A percentile compares a stretch with the other conserved stretches of the same genome.
These are phyloP conservation scores for Tauraco hartlaubi DNA, from an alignment of 2,797 vertebrate species.

Conservation along the genomic window DNA sequence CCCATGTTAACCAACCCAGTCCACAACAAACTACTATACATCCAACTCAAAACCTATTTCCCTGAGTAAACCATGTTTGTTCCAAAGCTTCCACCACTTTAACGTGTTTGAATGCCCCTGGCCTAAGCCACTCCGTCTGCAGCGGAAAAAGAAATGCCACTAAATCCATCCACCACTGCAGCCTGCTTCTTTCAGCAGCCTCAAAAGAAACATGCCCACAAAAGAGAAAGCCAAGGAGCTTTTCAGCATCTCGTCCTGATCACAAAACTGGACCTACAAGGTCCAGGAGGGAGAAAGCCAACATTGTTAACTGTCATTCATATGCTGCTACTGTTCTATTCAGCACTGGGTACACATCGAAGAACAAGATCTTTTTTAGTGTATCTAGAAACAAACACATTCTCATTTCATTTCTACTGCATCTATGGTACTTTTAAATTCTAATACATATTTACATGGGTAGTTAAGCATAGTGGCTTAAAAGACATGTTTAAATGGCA, in stretches of 20 bases:
- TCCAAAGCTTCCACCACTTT: not conserved
- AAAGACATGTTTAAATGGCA: conserved; percentile 26
- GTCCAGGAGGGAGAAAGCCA: not conserved
- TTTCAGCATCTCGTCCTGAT: not conserved
- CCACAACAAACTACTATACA: not conserved
- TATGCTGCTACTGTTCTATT: not conserved
- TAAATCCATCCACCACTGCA: not conserved
- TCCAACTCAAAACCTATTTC: not conserved
- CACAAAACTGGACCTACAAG: not conserved
- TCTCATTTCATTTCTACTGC: not conserved
- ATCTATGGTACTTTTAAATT: conserved; percentile 2
- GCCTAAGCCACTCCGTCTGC: not conserved
- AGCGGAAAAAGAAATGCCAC: not conserved
- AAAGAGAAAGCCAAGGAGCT: not conserved
- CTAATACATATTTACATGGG: conserved; percentile 66
- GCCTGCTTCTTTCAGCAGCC: not conserved
- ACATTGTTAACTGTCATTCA: not conserved
- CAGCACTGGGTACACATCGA: not conserved
- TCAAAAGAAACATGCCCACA: not conserved
- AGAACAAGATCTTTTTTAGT: not conserved
- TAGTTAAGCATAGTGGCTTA: conserved; percentile 57
- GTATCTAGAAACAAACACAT: not conserved
- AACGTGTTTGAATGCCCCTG: not conserved
- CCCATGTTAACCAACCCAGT: not conserved
- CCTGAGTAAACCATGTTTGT: not conserved